Evolutionary conservation across 2,113 vertebrate genomes (phyloP).

Genomic region (Caretta caretta): DNA sequence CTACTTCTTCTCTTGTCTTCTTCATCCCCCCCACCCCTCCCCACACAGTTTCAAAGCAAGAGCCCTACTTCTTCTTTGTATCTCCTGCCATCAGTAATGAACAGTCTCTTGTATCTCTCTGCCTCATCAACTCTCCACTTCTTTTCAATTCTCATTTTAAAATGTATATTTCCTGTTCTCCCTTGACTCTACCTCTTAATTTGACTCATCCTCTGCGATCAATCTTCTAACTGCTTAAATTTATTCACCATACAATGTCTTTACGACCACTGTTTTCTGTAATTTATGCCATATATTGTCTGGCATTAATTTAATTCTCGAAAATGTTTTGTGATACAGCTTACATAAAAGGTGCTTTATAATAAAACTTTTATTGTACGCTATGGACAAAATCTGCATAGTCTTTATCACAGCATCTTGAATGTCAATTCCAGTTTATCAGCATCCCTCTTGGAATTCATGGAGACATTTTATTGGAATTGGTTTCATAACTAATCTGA

Average conservation of each 20-base stretch:
- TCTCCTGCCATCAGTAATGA: background rate
- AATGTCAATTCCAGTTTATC: slow-evolving; percentile 11
- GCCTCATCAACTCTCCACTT: background rate
- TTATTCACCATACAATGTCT: slow-evolving; percentile 43
- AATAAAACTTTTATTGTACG: slow-evolving; percentile 24
- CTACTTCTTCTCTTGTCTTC: background rate
- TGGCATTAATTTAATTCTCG: slow-evolving; percentile 40
- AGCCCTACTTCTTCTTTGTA: background rate
- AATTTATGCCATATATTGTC: background rate
- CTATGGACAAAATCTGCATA: slow-evolving; percentile 14
- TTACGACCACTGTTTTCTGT: slow-evolving; percentile 8
- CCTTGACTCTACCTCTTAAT: slow-evolving; percentile 35
- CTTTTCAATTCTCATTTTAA: slow-evolving; percentile 13
- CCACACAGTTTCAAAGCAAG: background rate
- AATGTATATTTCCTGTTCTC: slow-evolving; percentile 22
- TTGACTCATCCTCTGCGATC: slow-evolving; percentile 21
- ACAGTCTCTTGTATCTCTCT: background rate
- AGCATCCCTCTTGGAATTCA: slow-evolving; percentile 5
- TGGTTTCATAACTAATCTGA: slow-evolving; percentile 54
- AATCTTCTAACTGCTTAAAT: slow-evolving; percentile 16
- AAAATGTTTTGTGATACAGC: slow-evolving; percentile 20
- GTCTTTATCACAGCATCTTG: background rate
- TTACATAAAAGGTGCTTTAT: slow-evolving; percentile 9
- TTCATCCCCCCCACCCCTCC: background rate
- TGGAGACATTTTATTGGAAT: slow-evolving; percentile 34